Percentiles rank a stretch among this genome's conserved stretches.
Conservation (phyloP, 2,797 vertebrate genomes). For the Characodon lateralis region DNA sequence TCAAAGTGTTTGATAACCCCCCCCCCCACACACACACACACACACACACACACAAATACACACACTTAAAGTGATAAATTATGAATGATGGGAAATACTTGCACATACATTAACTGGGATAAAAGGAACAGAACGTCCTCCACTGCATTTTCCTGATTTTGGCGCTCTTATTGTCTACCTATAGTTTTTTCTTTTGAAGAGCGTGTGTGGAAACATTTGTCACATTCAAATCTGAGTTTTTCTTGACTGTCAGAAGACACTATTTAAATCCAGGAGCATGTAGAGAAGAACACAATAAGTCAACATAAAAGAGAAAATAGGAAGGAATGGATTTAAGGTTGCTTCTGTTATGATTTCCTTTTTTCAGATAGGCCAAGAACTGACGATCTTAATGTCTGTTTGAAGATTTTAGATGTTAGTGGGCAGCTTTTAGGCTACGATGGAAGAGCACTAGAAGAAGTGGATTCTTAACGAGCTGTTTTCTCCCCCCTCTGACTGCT, state of each 20-base stretch:
- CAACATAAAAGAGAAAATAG: not conserved
- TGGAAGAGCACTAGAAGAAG: constrained; percentile 6
- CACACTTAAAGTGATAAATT: constrained; percentile 1
- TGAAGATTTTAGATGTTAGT: constrained; percentile 27
- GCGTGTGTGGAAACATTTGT: constrained; percentile 38
- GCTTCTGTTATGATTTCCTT: constrained; percentile 21
- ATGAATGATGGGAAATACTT: constrained; percentile 65
- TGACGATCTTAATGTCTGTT: constrained; percentile 30
- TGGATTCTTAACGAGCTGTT: not conserved
- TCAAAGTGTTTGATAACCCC: constrained; percentile 29
- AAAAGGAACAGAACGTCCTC: constrained; percentile 24
- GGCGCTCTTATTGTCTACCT: constrained; percentile 20
- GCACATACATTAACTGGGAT: constrained; percentile 49
- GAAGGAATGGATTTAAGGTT: constrained; percentile 41
- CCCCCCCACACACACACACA: constrained; percentile 19
- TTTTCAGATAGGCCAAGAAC: constrained; percentile 20
- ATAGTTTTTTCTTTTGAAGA: constrained; percentile 13
- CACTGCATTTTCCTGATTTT: constrained; percentile 13
- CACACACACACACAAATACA: not conserved
- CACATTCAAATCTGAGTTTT: constrained; percentile 4
- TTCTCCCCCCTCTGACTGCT: not conserved
- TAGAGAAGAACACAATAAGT: not conserved
- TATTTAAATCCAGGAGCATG: constrained; percentile 13
- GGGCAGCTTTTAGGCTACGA: constrained; percentile 26
- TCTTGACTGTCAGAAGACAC: constrained; percentile 16